Percentiles rank a stretch among this genome's conserved stretches.
phyloP scores from a whole-genome alignment of 2,113 vertebrate species.

The Pontoporia blainvillei region DNA sequence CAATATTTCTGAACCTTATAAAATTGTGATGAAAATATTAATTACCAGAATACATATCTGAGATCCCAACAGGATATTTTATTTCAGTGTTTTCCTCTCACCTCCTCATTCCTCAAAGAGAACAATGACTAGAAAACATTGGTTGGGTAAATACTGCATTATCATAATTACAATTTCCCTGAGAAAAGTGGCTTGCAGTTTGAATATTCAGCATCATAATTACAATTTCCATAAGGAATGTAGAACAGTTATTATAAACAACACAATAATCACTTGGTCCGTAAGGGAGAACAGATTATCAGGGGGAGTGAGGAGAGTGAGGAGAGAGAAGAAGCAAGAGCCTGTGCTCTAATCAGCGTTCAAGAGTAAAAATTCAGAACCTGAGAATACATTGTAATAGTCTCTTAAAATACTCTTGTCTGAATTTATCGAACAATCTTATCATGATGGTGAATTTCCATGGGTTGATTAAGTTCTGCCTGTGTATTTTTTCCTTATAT shows the following conservation, averaged over 20 bases:
- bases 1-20: background rate
- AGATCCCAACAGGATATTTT: conserved; percentile 8
- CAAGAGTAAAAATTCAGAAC: background rate
- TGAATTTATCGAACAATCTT: conserved; percentile 2
- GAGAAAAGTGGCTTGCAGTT: conserved; percentile 63
- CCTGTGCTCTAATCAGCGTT: conserved; percentile 33
- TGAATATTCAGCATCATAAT: conserved; percentile 52
- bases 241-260: conserved; percentile 58
- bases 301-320: background rate
- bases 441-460: background rate
- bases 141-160: conserved; percentile 64
- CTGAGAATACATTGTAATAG: background rate
- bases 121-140: conserved; percentile 61
- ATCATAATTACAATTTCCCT: conserved; percentile 64
- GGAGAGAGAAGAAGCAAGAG: background rate
- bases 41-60: background rate
- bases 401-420: background rate
- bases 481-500: background rate
- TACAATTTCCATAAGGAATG: conserved; percentile 59
- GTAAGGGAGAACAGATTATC: conserved; percentile 54
- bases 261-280: conserved; percentile 44
- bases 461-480: background rate
- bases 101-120: conserved; percentile 50
- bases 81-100: conserved; percentile 45
- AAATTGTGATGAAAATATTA: background rate